Evolutionary conservation across 2,113 vertebrate species (phyloP).

Genomic region (Strigops habroptila): DNA sequence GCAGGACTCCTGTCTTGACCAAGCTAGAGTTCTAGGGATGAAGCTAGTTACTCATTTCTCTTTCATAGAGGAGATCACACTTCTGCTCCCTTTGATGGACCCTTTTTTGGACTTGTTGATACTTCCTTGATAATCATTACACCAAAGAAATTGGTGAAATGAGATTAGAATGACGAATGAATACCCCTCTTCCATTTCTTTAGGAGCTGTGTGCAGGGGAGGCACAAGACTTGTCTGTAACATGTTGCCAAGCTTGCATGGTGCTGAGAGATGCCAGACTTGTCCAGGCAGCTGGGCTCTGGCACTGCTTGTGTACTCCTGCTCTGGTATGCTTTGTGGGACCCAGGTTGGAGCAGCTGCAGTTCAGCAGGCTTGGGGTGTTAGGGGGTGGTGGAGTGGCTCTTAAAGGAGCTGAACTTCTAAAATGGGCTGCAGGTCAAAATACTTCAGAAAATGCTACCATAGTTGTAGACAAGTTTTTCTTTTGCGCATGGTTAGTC

Average conservation of each 20-base stretch:
- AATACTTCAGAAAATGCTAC: background rate
- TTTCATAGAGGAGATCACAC: background rate
- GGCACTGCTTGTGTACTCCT: background rate
- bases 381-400: background rate
- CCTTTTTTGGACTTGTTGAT: background rate
- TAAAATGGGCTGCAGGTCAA: background rate
- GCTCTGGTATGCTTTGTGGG: slow-evolving; percentile 9
- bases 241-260: background rate
- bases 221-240: background rate
- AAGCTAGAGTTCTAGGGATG: background rate
- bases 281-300: slow-evolving; percentile 27
- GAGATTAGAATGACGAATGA: background rate
- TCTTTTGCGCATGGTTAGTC: background rate
- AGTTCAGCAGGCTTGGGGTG: background rate
- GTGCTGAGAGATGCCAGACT: background rate
- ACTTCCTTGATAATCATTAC: background rate
- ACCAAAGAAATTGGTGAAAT: background rate
- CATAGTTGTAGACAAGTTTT: accelerated
- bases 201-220: background rate
- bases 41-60: background rate
- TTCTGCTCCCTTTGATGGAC: background rate
- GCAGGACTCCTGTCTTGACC: background rate
- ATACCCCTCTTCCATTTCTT: background rate
- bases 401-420: background rate
- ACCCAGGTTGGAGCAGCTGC: background rate